Base-by-base conservation (phyloP, 1,140 invertebrate species). In the Lerema accius region DNA sequence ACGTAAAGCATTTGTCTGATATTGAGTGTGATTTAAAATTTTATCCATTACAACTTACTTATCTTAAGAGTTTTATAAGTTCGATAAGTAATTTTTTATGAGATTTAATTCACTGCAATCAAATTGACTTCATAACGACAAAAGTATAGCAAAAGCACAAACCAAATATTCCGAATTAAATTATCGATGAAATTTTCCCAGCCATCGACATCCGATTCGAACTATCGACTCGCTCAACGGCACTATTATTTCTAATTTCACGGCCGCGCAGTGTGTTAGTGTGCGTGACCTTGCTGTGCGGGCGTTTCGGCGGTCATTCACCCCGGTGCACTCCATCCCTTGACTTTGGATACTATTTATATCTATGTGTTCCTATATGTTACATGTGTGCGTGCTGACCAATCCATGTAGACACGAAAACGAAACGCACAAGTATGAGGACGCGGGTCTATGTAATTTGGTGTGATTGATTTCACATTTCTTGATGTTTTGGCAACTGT, bases 161-260 rank as follows among this genome's bases (percentile, higher is more conserved):
- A n/a, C n/a, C n/a, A n/a, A n/a, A n/a, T n/a, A n/a, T n/a, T 3
- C n/a, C 1, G 13, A 4, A 16, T 39, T 51, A 59, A 67, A 64
- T 17, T 56, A 71, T 73, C 70, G 69, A 76, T 37, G 42, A 10
- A 50, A 19, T 19, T 19, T n/a, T n/a, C n/a, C n/a, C 39, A 0
- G 28, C 10, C 59, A 73, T 77, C 76, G 73, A 74, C 51, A 55
- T 11, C 48, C 16, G 15, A 37, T 7, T 16, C 42, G 13, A 16
- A 35, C 14, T 58, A 58, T 46, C 55, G 51, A 55, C 23, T 7
- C 7, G 51, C 3, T 26, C 37, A 7, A 32, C 81, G 66, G 68
- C 84, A 78, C 84, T 85, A 82, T n/a, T 82, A 82, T 87, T 86
- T 89, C 86, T 89, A 89, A 89, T 86, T 86, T 87, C 83, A 89